Conservation (phyloP, 2,888 invertebrate genomes). For the Protodeltote pygarga region DNA sequence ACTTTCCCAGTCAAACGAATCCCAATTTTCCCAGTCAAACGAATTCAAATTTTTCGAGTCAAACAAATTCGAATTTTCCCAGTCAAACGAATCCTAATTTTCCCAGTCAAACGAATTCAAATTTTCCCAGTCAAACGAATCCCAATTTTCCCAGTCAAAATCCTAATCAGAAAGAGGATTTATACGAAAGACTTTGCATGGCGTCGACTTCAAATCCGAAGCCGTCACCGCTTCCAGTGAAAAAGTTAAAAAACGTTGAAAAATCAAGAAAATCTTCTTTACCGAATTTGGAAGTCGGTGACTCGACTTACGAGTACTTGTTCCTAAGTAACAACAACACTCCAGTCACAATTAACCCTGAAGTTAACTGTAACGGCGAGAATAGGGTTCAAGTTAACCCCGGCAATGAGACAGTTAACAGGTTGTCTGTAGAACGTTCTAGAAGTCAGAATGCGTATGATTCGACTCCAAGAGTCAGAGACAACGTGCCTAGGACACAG, state of each 20-base stretch:
- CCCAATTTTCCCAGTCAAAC: background rate
- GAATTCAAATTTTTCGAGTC: slow-evolving; percentile 22
- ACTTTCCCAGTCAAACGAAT: no score
- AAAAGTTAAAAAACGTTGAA: slow-evolving; percentile 62
- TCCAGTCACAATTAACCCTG: slow-evolving; percentile 21
- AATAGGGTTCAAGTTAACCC: slow-evolving; percentile 20
- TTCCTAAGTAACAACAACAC: slow-evolving; percentile 66
- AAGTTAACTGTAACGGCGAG: slow-evolving; percentile 46
- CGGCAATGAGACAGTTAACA: slow-evolving; percentile 20
- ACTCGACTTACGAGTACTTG: slow-evolving; percentile 75
- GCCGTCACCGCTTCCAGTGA: slow-evolving; percentile 62
- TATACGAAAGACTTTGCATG: slow-evolving; percentile 76
- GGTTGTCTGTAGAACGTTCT: slow-evolving; percentile 66
- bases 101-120: no score
- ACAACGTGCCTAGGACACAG: slow-evolving; percentile 56
- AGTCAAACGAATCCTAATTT: background rate
- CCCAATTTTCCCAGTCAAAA: slow-evolving; percentile 25
- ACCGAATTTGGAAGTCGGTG: slow-evolving; percentile 71
- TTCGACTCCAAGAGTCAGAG: slow-evolving; percentile 55
- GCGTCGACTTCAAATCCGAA: slow-evolving; percentile 71
- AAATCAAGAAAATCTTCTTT: slow-evolving; percentile 73
- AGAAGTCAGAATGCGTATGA: slow-evolving; percentile 77
- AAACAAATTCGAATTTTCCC: background rate
- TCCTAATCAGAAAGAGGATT: slow-evolving; percentile 48
- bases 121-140: slow-evolving; percentile 15